Evolutionary conservation across 2,113 vertebrate genomes (phyloP).

Genomic region (Alectura lathami): DNA sequence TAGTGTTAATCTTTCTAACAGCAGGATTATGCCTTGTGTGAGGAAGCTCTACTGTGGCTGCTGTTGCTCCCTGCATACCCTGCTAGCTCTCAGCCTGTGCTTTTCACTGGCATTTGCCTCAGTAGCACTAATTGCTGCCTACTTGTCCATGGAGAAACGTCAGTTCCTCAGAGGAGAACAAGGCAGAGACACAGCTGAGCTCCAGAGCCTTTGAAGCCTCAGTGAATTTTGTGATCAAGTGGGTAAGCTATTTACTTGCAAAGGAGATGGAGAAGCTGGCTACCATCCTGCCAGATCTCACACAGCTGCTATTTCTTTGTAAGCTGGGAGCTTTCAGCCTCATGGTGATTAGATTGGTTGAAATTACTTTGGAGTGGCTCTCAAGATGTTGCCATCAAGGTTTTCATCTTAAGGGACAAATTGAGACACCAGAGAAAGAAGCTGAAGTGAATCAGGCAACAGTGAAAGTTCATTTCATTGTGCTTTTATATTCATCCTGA

Average conservation of each 20-base stretch:
- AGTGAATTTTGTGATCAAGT: background rate
- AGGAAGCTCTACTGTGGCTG: background rate
- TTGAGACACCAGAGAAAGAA: background rate
- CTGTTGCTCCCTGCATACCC: background rate
- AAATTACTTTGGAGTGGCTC: constrained; percentile 7
- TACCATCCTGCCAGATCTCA: background rate
- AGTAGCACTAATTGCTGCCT: background rate
- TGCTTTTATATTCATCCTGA: background rate
- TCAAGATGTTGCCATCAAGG: background rate
- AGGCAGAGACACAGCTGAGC: background rate
- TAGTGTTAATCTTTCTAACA: background rate
- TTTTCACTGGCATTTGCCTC: background rate
- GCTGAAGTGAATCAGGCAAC: background rate
- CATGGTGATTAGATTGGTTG: background rate
- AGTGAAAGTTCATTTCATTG: background rate
- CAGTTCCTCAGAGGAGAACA: background rate
- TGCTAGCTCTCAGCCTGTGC: background rate
- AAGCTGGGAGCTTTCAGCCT: background rate
- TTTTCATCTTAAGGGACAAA: background rate
- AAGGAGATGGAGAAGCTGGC: background rate
- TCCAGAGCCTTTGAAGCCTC: background rate
- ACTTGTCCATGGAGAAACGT: background rate
- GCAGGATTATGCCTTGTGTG: background rate
- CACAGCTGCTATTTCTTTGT: background rate
- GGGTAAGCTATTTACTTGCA: background rate